These are phyloP conservation scores for Trypoxylon attenuatum DNA, from an alignment of 2,888 invertebrate species.

Conservation along the genomic window DNA sequence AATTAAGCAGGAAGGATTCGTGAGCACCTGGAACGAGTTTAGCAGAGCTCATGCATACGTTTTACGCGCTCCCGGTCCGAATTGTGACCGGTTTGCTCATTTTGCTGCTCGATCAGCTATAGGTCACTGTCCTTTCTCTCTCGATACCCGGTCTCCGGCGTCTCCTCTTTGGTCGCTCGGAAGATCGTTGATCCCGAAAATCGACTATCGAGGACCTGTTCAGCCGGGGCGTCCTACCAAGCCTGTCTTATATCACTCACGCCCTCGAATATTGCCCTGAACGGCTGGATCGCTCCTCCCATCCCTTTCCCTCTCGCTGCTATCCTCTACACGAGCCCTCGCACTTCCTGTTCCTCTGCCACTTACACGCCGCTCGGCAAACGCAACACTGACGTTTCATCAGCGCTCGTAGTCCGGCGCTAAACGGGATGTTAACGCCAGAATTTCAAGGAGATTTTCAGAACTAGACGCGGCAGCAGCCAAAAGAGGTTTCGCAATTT, in stretches of 20 bases:
- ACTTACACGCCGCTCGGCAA: not conserved
- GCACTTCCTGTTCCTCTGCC: not conserved
- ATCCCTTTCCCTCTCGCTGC: too few relatives aligned
- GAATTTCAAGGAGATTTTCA: not conserved
- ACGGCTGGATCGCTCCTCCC: too few relatives aligned
- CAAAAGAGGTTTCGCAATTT: not conserved
- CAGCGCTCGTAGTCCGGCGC: not conserved
- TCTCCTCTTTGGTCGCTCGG: not conserved
- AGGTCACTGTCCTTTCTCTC: not conserved
- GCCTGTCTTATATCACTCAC: not conserved
- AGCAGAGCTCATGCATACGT: constrained; percentile 51
- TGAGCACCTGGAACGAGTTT: constrained; percentile 47
- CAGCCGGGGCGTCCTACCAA: not conserved
- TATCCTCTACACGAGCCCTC: not conserved
- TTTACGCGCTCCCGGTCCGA: constrained; percentile 45
- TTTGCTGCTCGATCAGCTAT: constrained; percentile 26
- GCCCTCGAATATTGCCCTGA: not conserved
- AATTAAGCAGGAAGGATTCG: constrained; percentile 51
- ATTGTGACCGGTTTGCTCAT: constrained; percentile 28
- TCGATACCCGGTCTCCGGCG: not conserved
- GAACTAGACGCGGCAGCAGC: not conserved
- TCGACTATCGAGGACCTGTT: constrained; percentile 11
- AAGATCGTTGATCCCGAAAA: constrained; percentile 14
- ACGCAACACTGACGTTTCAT: not conserved
- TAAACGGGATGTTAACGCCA: not conserved